A percentile compares a stretch with the other conserved stretches of the same genome.
Conservation (phyloP, 2,113 vertebrate species). For the Sphyrna mokarran region DNA sequence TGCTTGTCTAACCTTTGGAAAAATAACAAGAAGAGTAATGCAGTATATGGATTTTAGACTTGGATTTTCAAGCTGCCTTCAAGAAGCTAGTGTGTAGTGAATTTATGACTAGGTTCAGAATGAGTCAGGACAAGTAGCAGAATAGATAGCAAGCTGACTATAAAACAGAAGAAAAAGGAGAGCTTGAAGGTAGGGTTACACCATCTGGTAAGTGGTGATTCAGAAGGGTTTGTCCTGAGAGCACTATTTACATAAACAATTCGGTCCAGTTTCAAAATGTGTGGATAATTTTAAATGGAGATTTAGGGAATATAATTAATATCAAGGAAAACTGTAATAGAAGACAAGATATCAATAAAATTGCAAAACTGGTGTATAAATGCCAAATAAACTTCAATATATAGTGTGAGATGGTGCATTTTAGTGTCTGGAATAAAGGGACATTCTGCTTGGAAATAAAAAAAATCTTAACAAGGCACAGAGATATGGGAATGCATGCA, state of each 20-base stretch:
- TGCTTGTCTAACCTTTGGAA: no score
- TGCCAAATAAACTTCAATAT: no score
- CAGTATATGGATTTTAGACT: no score
- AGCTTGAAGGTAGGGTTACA: not conserved
- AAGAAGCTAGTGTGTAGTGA: not conserved
- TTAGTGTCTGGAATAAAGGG: no score
- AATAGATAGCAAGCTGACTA: not conserved
- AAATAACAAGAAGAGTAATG: no score
- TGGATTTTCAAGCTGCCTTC: not conserved
- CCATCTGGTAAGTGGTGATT: not conserved
- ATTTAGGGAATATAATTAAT: not conserved
- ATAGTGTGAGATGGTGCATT: no score
- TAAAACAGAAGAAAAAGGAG: not conserved
- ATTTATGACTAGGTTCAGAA: not conserved
- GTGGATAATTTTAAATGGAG: not conserved
- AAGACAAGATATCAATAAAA: not conserved
- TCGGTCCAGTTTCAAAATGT: not conserved
- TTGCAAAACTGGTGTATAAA: no score
- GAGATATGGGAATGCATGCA: no score
- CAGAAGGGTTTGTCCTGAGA: no score
- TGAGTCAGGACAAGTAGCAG: not conserved
- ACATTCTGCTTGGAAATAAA: no score
- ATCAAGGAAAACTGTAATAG: not conserved
- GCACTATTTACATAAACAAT: not conserved
- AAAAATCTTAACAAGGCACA: no score